Conservation (phyloP, 2,113 vertebrate species). For the Noctilio leporinus region DNA sequence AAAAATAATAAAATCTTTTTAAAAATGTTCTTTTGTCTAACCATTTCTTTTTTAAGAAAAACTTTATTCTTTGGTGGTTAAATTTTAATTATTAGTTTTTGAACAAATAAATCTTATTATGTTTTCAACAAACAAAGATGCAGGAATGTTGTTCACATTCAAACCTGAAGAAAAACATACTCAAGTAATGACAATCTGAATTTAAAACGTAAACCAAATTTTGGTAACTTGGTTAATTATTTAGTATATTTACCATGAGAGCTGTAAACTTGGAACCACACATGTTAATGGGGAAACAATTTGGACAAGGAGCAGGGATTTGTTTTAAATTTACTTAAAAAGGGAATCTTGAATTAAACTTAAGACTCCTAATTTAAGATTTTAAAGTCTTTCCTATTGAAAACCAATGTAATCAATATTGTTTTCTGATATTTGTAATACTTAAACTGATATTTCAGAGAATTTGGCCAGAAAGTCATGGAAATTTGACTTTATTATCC, state of each 20-base stretch:
- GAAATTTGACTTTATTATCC: not conserved
- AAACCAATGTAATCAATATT: not conserved
- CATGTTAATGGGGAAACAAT: constrained; percentile 61
- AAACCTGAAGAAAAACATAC: constrained; percentile 35
- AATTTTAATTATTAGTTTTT: constrained; percentile 60
- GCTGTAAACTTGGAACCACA: constrained; percentile 54
- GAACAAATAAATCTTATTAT: constrained; percentile 20
- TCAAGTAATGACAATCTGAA: constrained; percentile 53
- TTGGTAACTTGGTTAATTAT: constrained; percentile 45
- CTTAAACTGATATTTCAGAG: not conserved
- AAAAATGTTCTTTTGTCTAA: not conserved
- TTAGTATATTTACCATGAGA: constrained; percentile 50
- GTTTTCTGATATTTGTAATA: not conserved
- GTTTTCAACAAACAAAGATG: constrained; percentile 48
- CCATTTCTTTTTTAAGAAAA: constrained; percentile 8
- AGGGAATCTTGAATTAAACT: constrained; percentile 58
- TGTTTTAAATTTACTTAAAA: constrained; percentile 56
- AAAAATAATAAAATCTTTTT: too few relatives aligned
- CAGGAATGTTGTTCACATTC: constrained; percentile 22
- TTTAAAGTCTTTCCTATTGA: constrained; percentile 5
- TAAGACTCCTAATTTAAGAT: constrained; percentile 24
- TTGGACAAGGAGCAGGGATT: not conserved
- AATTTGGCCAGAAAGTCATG: not conserved
- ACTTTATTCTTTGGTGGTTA: constrained; percentile 37
- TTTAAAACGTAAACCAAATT: constrained; percentile 48